Conservation (phyloP, 2,113 vertebrate genomes). For the Alexandromys fortis region DNA sequence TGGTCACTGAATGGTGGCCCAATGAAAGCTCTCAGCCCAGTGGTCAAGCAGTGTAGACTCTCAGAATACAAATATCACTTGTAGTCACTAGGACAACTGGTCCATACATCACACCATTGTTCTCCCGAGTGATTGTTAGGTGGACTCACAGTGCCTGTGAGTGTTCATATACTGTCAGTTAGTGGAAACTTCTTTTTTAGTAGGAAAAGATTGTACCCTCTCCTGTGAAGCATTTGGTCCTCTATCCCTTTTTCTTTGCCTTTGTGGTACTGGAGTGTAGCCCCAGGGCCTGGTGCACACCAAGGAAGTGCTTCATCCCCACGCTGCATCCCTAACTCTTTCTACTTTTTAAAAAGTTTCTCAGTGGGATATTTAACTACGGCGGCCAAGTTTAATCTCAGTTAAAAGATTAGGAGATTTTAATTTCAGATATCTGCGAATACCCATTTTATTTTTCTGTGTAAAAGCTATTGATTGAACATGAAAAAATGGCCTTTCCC, state of each 20-base stretch:
- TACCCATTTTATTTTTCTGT: neutral
- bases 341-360: neutral
- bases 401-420: slow-evolving; percentile 58
- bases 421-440: slow-evolving; percentile 48
- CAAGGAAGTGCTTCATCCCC: neutral
- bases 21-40: neutral
- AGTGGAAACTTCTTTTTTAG: neutral
- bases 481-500: slow-evolving; percentile 44
- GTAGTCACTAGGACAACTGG: neutral
- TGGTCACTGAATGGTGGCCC: neutral
- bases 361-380: slow-evolving; percentile 47
- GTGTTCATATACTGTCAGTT: slow-evolving; percentile 18
- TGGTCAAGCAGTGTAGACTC: neutral
- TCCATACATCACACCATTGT: neutral
- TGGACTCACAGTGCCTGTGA: slow-evolving; percentile 39
- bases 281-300: neutral
- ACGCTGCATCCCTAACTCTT: neutral
- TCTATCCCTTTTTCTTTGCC: neutral
- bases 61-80: neutral
- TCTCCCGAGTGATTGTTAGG: neutral
- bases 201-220: neutral
- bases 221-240: neutral
- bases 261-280: neutral
- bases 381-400: neutral
- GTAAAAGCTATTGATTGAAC: neutral